Percentiles rank a stretch among this genome's conserved stretches.
Conservation (phyloP, 2,113 vertebrate genomes). For the Illadopsis cleaveri region DNA sequence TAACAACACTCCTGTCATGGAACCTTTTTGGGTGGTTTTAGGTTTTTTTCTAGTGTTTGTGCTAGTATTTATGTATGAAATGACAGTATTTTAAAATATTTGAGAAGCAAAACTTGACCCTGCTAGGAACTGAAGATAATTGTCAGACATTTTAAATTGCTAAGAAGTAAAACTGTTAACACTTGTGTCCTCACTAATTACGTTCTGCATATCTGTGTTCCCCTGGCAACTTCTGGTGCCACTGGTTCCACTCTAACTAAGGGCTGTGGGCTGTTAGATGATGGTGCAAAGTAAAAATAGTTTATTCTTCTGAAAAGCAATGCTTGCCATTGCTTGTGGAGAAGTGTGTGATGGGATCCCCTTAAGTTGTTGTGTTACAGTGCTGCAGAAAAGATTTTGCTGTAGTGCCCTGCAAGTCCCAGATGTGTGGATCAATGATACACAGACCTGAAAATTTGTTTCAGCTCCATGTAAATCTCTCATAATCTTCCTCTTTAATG, state of each 20-base stretch:
- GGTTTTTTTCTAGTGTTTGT: neutral
- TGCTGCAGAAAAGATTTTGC: neutral
- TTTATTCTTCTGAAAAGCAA: neutral
- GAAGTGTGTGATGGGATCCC: neutral
- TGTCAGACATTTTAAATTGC: conserved; percentile 20
- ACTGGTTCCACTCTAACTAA: neutral
- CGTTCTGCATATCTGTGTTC: neutral
- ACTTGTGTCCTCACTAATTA: neutral
- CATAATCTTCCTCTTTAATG: neutral
- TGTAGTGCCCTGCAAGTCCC: neutral
- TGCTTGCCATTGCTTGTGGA: neutral
- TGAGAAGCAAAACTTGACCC: conserved; percentile 28
- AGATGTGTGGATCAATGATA: neutral
- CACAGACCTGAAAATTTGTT: neutral
- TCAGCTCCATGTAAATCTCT: neutral
- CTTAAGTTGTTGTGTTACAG: neutral
- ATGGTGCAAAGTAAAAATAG: neutral
- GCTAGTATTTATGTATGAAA: too few species aligned
- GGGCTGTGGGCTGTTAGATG: neutral
- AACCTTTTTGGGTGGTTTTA: neutral
- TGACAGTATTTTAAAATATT: conserved; percentile 21
- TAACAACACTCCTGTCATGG: neutral
- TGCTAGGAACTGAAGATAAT: conserved; percentile 14
- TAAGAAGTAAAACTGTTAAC: conserved; percentile 5
- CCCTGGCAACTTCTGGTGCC: neutral